phyloP scores from a whole-genome alignment of 2,113 vertebrate genomes.

The Alexandromys fortis region DNA sequence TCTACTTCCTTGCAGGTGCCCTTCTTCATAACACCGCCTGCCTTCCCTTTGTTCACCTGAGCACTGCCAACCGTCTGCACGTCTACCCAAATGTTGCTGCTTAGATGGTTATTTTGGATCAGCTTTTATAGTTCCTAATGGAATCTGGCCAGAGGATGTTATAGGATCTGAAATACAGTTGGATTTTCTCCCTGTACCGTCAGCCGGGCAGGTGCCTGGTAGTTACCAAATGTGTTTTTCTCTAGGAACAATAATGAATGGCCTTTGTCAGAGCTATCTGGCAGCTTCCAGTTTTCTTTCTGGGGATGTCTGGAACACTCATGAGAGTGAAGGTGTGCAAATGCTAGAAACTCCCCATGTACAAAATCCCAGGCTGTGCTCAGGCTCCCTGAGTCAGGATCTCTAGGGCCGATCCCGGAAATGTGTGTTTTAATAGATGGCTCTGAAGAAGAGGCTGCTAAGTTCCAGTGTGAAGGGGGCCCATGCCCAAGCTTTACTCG shows the following conservation, averaged over 20 bases:
- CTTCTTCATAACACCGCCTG: background rate
- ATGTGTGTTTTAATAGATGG: background rate
- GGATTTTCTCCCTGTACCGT: background rate
- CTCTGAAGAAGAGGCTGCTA: background rate
- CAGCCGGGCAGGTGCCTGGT: background rate
- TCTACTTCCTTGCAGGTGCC: background rate
- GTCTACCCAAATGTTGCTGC: conserved; percentile 1
- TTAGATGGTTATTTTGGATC: background rate
- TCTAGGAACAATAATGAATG: background rate
- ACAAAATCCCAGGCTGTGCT: background rate
- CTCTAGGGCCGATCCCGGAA: background rate
- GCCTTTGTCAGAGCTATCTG: background rate
- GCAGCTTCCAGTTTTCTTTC: background rate
- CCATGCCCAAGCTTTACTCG: background rate
- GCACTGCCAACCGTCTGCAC: conserved; percentile 33
- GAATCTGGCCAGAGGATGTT: background rate
- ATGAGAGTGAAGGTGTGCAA: background rate
- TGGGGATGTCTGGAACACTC: background rate
- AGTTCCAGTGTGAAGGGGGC: background rate
- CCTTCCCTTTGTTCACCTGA: conserved; percentile 27
- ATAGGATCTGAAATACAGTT: background rate
- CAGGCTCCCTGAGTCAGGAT: background rate
- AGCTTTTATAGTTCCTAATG: background rate
- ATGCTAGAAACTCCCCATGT: background rate
- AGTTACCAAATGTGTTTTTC: background rate